phyloP scores from a whole-genome alignment of 1,140 invertebrate species.

The Papilio helenus region DNA sequence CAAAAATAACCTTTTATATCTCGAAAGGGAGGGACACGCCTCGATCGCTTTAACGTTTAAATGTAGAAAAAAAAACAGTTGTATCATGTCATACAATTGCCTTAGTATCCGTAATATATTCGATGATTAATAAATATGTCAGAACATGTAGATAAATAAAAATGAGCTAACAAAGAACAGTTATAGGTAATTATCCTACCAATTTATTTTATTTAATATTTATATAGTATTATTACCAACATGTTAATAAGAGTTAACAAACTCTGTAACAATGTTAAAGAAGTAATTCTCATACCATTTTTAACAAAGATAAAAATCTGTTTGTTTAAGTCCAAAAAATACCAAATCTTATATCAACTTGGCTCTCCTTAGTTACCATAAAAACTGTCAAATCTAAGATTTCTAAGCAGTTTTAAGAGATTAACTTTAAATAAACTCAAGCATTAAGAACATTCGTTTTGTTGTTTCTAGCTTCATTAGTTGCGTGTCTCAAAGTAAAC shows the following conservation, averaged over 20 bases:
- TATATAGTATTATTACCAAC: too few species aligned
- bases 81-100: not conserved
- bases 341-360: too few species aligned
- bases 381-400: not conserved
- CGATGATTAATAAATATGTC: not conserved
- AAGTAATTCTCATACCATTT: not conserved
- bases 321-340: not conserved
- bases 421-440: not conserved
- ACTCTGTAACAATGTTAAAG: not conserved
- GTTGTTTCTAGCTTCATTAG: not conserved
- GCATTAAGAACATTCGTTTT: not conserved
- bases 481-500: constrained; percentile 21
- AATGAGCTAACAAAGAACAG: too few species aligned
- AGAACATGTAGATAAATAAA: not conserved
- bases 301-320: not conserved
- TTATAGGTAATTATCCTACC: too few species aligned
- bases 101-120: not conserved
- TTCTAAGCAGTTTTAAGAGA: not conserved
- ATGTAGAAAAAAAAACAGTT: not conserved
- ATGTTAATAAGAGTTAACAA: not conserved
- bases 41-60: not conserved
- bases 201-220: too few species aligned
- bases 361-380: not conserved
- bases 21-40: not conserved
- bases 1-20: constrained; percentile 5